These are phyloP conservation scores for Lutjanus argentimaculatus DNA, from an alignment of 2,797 vertebrate species.

Conservation along the genomic window DNA sequence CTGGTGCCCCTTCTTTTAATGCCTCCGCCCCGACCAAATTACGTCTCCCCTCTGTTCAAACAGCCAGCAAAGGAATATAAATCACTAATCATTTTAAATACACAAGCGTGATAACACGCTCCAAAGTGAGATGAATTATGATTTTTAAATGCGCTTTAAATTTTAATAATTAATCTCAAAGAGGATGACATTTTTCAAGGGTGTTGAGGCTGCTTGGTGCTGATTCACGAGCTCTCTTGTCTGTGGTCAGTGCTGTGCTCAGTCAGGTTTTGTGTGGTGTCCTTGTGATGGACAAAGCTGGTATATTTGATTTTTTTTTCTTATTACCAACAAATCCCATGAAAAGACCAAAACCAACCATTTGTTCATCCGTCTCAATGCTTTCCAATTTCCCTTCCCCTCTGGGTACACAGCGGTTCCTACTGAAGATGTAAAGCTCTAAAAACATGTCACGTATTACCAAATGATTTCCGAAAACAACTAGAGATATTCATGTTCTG, in stretches of 20 bases:
- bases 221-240: not conserved
- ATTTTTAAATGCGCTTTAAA: slow-evolving; percentile 37
- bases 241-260: too few species aligned
- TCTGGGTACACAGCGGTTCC: too few species aligned
- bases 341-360: not conserved
- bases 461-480: too few species aligned
- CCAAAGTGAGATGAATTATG: slow-evolving; percentile 31
- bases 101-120: slow-evolving; percentile 3
- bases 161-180: slow-evolving; percentile 49
- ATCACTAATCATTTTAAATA: slow-evolving; percentile 44
- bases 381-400: too few species aligned
- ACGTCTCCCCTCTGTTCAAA: slow-evolving; percentile 37
- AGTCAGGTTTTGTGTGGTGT: too few species aligned
- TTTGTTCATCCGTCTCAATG: too few species aligned
- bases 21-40: slow-evolving; percentile 34
- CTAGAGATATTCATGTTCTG: too few species aligned
- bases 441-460: too few species aligned
- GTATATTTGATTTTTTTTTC: too few species aligned
- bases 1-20: slow-evolving; percentile 36
- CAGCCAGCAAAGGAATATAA: slow-evolving; percentile 24
- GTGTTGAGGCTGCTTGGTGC: not conserved
- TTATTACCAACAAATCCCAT: not conserved
- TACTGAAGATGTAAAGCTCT: too few species aligned
- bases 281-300: too few species aligned
- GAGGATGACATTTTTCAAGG: slow-evolving; percentile 23